phyloP scores from a whole-genome alignment of 2,888 invertebrate species.

The Galerucella nymphaeae region DNA sequence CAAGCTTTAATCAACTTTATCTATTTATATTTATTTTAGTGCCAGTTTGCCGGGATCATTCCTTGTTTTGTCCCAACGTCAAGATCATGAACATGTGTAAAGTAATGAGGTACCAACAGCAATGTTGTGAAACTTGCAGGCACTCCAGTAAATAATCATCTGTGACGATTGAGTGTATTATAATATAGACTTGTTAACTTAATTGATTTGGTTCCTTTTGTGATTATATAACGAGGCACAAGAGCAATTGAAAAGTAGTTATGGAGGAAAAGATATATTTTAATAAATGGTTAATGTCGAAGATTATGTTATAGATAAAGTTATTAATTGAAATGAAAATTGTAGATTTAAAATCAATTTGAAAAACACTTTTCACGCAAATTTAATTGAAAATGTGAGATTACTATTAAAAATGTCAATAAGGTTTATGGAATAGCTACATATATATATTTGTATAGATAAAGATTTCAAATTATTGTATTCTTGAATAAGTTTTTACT shows the following conservation, averaged over 20 bases:
- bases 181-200: conserved; percentile 25
- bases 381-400: no score
- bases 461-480: no score
- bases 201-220: conserved; percentile 22
- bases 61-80: conserved; percentile 88
- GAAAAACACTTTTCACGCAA: no score
- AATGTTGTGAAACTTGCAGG: conserved; percentile 88
- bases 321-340: conserved; percentile 25
- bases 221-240: conserved; percentile 14
- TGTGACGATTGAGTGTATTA: conserved; percentile 14
- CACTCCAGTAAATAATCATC: conserved; percentile 19
- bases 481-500: no score
- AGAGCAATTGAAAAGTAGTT: conserved; percentile 10
- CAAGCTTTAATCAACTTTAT: background rate
- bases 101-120: conserved; percentile 82
- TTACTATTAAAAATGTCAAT: no score
- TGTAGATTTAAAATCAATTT: conserved; percentile 6
- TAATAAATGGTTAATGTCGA: conserved; percentile 15
- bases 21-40: conserved; percentile 63
- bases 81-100: conserved; percentile 90
- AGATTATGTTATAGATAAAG: conserved; percentile 2
- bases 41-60: conserved; percentile 81
- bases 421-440: no score
- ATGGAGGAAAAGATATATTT: conserved; percentile 18
- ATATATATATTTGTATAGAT: no score